Conservation (phyloP, 2,113 vertebrate species). For the Campylomormyrus numenius region DNA sequence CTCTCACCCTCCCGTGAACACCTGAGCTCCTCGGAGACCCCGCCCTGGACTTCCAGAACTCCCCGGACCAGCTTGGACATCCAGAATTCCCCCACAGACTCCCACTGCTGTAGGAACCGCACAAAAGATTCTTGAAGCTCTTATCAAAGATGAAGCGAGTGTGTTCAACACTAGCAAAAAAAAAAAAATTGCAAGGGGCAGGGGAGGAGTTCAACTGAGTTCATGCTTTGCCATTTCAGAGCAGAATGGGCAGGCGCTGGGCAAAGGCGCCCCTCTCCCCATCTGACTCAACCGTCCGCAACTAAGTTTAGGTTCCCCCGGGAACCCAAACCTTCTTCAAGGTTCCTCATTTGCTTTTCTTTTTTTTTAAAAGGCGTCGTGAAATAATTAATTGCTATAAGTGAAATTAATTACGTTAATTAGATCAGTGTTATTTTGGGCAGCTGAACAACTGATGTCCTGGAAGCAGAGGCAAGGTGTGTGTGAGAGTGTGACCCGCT, state of each 20-base stretch:
- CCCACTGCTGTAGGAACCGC: not conserved
- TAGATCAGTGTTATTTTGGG: conserved; percentile 68
- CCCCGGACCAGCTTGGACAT: not conserved
- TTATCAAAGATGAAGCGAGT: not conserved
- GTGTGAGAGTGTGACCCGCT: conserved; percentile 22
- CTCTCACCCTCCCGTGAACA: not conserved
- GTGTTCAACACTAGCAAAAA: not conserved
- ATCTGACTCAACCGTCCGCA: conserved; percentile 31
- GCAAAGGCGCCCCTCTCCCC: conserved; percentile 26
- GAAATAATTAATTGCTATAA: conserved; percentile 76
- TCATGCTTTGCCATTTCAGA: conserved; percentile 32
- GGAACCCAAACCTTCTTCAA: conserved; percentile 59
- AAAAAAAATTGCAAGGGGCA: not conserved
- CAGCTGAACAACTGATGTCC: conserved; percentile 34
- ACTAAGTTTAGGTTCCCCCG: conserved; percentile 51
- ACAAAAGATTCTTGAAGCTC: not conserved
- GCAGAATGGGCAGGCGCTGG: conserved; percentile 17
- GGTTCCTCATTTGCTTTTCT: conserved; percentile 35
- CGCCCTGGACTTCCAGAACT: not conserved
- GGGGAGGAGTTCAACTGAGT: conserved; percentile 30
- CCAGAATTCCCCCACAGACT: not conserved
- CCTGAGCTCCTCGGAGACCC: not conserved
- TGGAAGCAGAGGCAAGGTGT: conserved; percentile 25
- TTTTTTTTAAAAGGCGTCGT: conserved; percentile 46
- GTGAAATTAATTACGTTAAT: conserved; percentile 76